Evolutionary conservation across 2,888 invertebrate species (phyloP).

Genomic region (Galeruca laticollis): DNA sequence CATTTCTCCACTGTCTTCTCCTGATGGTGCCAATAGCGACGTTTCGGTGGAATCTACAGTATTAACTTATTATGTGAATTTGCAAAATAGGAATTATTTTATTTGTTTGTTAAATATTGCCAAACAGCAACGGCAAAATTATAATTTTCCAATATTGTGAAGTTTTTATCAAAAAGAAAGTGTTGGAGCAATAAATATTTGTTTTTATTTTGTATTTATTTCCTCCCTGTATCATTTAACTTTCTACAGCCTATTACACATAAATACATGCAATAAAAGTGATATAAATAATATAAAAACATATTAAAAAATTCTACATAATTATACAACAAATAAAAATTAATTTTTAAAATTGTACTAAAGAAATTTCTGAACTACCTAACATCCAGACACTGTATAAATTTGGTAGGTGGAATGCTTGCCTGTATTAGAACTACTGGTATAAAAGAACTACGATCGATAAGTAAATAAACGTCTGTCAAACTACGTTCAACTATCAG

Average conservation of each 20-base stretch:
- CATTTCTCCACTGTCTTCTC: conserved; percentile 59
- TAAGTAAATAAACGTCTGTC: conserved; percentile 26
- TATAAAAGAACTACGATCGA: conserved; percentile 13
- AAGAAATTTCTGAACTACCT: no score
- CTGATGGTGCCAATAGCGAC: conserved; percentile 47
- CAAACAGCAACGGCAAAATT: conserved; percentile 68
- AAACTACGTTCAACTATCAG: conserved; percentile 13
- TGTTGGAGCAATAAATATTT: conserved; percentile 38
- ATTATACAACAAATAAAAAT: no score
- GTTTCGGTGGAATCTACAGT: conserved; percentile 50
- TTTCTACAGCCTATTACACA: no score
- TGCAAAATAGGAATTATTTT: conserved; percentile 69
- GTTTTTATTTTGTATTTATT: conserved; percentile 26
- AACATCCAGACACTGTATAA: no score
- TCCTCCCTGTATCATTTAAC: neutral
- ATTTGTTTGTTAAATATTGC: conserved; percentile 69
- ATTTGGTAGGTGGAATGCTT: neutral
- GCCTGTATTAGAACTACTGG: no score
- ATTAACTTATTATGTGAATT: conserved; percentile 64
- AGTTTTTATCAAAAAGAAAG: conserved; percentile 34
- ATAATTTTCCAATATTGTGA: conserved; percentile 69
- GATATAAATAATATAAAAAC: no score
- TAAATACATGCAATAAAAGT: no score
- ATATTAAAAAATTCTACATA: no score
- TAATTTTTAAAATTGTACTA: no score